Conservation (phyloP, 2,113 vertebrate genomes). For the Bettongia penicillata region DNA sequence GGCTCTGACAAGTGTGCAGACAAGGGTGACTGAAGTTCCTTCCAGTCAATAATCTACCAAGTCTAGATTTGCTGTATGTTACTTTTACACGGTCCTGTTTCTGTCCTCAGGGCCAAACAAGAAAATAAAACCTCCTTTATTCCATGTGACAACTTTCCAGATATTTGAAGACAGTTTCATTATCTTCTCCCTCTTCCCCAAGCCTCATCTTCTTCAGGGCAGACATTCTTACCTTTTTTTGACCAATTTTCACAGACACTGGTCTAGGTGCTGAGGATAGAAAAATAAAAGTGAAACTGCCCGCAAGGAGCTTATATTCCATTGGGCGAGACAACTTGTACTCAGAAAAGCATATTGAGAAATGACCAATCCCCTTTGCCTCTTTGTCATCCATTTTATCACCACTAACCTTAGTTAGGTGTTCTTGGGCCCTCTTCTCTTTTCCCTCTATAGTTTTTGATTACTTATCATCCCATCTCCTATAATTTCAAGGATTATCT, state of each 20-base stretch:
- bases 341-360: background rate
- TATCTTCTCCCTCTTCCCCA: background rate
- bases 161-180: background rate
- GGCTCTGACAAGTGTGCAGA: background rate
- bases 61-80: background rate
- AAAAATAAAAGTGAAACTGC: background rate
- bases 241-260: background rate
- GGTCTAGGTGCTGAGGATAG: background rate
- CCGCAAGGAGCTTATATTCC: background rate
- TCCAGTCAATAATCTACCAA: background rate
- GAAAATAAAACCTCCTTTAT: background rate
- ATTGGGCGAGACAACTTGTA: background rate
- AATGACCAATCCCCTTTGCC: background rate
- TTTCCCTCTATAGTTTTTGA: background rate
- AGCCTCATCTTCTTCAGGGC: background rate
- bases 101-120: background rate
- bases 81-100: background rate
- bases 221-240: background rate
- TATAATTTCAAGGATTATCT: background rate
- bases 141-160: background rate
- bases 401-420: accelerated
- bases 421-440: background rate
- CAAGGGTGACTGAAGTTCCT: background rate
- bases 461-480: background rate
- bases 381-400: background rate